phyloP scores from a whole-genome alignment of 2,888 invertebrate genomes.

The Nasonia oneida region DNA sequence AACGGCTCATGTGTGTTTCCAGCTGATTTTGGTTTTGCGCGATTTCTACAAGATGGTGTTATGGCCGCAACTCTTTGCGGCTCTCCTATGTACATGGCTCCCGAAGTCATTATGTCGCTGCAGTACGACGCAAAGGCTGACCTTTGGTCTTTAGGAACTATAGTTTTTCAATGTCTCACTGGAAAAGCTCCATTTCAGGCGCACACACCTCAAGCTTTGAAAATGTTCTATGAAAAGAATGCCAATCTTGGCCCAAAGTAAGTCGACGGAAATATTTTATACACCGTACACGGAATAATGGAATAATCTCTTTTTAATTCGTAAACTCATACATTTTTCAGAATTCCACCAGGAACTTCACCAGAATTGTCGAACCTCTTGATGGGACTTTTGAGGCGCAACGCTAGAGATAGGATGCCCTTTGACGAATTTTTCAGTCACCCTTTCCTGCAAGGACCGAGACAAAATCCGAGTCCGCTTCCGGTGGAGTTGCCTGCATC shows the following conservation, averaged over 20 bases:
- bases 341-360: slow-evolving; percentile 96
- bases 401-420: slow-evolving; percentile 96
- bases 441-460: slow-evolving; percentile 88
- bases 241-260: slow-evolving; percentile 93
- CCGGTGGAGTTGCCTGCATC: slow-evolving; percentile 76
- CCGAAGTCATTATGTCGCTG: slow-evolving; percentile 99
- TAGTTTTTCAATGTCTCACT: slow-evolving; percentile 98
- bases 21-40: slow-evolving; percentile 99
- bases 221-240: slow-evolving; percentile 98
- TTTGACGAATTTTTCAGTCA: slow-evolving; percentile 98
- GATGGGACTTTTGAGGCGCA: slow-evolving; percentile 92
- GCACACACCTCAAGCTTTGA: slow-evolving; percentile 97
- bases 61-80: slow-evolving; percentile 99
- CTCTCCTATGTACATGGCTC: slow-evolving; percentile 99
- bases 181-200: slow-evolving; percentile 99
- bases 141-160: slow-evolving; percentile 99
- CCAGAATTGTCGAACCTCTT: slow-evolving; percentile 93
- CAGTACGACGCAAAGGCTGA: slow-evolving; percentile 99
- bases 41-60: slow-evolving; percentile 98
- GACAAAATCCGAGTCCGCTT: slow-evolving; percentile 79
- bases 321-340: slow-evolving; percentile 78
- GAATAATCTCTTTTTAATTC: not conserved
- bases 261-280: slow-evolving; percentile 71
- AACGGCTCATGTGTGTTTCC: slow-evolving; percentile 60
- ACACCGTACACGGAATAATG: not conserved